These are phyloP conservation scores for Loxodonta africana DNA, from an alignment of 2,113 vertebrate species.

Conservation along the genomic window DNA sequence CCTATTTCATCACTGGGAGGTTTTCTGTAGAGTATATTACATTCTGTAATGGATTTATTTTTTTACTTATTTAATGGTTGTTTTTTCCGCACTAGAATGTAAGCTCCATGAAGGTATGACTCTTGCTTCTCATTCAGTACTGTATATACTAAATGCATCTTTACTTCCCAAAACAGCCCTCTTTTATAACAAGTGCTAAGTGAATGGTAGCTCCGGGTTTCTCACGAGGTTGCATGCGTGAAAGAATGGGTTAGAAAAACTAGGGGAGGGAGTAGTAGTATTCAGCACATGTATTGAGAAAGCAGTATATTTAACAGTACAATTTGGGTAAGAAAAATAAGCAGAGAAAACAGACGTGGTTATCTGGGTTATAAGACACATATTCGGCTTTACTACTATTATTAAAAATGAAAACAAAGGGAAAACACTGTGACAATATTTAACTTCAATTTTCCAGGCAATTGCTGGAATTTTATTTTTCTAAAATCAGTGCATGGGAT, in stretches of 20 bases:
- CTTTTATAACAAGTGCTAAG: neutral
- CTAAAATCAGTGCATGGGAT: neutral
- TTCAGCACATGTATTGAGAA: neutral
- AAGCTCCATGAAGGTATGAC: neutral
- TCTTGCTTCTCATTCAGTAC: neutral
- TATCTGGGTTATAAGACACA: neutral
- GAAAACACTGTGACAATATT: neutral
- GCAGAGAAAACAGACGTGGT: neutral
- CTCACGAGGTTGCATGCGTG: neutral
- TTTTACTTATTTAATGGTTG: neutral
- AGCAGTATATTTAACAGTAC: neutral
- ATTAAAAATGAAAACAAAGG: neutral
- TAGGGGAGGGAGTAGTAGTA: neutral
- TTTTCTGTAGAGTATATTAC: neutral
- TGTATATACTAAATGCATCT: neutral
- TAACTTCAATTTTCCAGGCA: neutral
- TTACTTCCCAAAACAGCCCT: neutral
- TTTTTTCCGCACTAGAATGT: neutral
- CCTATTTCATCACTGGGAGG: neutral
- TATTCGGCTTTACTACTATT: neutral
- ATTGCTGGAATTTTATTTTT: neutral
- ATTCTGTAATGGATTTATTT: neutral
- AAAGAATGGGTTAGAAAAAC: neutral
- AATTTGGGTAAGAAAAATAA: neutral
- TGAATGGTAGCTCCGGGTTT: neutral